Conservation (phyloP, 2,113 vertebrate genomes). For the Aegithalos caudatus region DNA sequence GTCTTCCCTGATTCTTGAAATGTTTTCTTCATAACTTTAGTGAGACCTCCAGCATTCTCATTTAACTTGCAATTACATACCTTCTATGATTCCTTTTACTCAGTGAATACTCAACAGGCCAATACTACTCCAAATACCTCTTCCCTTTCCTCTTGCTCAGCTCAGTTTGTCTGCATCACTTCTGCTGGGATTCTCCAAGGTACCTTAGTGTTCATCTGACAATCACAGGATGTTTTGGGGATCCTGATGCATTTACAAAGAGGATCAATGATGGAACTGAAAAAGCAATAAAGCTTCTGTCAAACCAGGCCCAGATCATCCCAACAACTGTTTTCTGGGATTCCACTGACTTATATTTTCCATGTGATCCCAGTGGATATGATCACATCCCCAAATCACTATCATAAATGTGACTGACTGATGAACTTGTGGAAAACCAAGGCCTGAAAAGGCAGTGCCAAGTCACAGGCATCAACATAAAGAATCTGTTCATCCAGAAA, state of each 20-base stretch:
- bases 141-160: background rate
- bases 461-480: fast-evolving
- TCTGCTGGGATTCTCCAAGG: background rate
- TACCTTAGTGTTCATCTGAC: background rate
- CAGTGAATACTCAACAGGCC: background rate
- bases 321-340: background rate
- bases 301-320: background rate
- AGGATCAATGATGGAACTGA: background rate
- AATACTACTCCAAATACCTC: background rate
- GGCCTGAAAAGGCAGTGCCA: background rate
- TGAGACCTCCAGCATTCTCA: background rate
- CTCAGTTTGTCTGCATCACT: background rate
- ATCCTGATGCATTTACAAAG: background rate
- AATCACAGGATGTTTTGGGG: background rate
- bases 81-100: background rate
- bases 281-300: background rate
- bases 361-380: background rate
- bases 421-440: background rate
- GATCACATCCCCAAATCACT: background rate
- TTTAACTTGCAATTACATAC: background rate
- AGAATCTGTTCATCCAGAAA: background rate
- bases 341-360: background rate
- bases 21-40: background rate
- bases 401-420: background rate
- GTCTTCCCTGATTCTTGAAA: background rate